phyloP scores from a whole-genome alignment of 2,113 vertebrate genomes.

The Polypterus bichir region DNA sequence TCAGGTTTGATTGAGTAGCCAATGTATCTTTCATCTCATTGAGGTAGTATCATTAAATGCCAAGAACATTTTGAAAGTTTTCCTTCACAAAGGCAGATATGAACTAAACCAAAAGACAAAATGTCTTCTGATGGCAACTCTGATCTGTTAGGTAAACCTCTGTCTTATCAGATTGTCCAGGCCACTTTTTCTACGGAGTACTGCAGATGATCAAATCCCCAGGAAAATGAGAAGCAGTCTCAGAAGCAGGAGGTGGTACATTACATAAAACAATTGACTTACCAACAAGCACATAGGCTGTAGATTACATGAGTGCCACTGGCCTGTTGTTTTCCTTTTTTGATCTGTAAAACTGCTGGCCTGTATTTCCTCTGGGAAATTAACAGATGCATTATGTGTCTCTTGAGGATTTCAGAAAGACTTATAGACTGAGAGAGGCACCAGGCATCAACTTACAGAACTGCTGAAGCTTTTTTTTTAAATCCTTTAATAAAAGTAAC shows the following conservation, averaged over 20 bases:
- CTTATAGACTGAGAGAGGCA: slow-evolving; percentile 34
- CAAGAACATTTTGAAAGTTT: no score
- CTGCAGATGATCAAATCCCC: slow-evolving; percentile 29
- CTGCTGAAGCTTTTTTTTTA: slow-evolving; percentile 2
- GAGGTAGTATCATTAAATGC: no score
- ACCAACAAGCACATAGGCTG: slow-evolving; percentile 31
- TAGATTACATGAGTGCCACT: slow-evolving; percentile 35
- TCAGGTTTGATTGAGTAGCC: no score
- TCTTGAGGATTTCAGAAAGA: slow-evolving; percentile 46
- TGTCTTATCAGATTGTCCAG: no score
- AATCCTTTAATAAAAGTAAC: slow-evolving; percentile 15
- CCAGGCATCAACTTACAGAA: slow-evolving; percentile 14
- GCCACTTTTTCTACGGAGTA: slow-evolving; percentile 17
- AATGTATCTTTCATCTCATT: no score
- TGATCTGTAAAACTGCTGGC: slow-evolving; percentile 49
- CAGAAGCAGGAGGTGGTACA: slow-evolving; percentile 32
- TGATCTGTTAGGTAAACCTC: no score
- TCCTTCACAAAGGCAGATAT: no score
- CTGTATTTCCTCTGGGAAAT: slow-evolving; percentile 61
- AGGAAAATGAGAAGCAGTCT: slow-evolving; percentile 16
- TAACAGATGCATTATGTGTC: slow-evolving; percentile 56
- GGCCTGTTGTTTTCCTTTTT: slow-evolving; percentile 39
- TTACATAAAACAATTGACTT: slow-evolving; percentile 39
- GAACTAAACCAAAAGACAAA: no score
- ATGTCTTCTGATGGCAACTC: no score